These are phyloP conservation scores for Sebastes umbrosus DNA, from an alignment of 2,797 vertebrate genomes.

Conservation along the genomic window DNA sequence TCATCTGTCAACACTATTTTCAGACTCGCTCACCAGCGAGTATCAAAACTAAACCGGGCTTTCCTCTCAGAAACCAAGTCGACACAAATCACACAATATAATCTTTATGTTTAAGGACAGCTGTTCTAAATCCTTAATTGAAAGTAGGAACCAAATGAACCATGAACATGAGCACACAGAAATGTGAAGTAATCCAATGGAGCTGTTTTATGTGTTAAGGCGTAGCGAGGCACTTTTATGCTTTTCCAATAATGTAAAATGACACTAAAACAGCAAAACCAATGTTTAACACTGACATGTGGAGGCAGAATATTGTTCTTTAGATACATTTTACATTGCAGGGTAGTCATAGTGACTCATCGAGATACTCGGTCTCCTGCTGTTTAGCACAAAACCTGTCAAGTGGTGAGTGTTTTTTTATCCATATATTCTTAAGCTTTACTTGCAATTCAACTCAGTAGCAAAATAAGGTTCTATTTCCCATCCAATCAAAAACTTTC, in stretches of 20 bases:
- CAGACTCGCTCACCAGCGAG: conserved; percentile 31
- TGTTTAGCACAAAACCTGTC: conserved; percentile 71
- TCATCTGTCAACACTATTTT: conserved; percentile 65
- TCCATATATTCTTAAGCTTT: conserved; percentile 39
- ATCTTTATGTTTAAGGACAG: conserved; percentile 79
- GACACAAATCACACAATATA: conserved; percentile 73
- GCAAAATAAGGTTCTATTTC: conserved; percentile 13
- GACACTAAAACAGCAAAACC: conserved; percentile 75
- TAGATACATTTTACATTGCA: conserved; percentile 69
- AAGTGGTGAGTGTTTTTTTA: conserved; percentile 32
- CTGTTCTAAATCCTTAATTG: conserved; percentile 79
- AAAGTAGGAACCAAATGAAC: conserved; percentile 72
- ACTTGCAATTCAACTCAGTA: conserved; percentile 32
- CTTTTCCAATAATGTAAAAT: conserved; percentile 76
- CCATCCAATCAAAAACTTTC: conserved; percentile 4
- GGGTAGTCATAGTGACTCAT: conserved; percentile 72
- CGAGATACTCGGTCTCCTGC: conserved; percentile 54
- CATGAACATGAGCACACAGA: conserved; percentile 61
- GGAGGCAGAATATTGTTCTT: conserved; percentile 73
- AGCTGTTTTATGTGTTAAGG: conserved; percentile 58
- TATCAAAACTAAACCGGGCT: conserved; percentile 58
- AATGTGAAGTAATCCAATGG: conserved; percentile 69
- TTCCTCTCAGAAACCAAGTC: conserved; percentile 49
- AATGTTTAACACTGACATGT: conserved; percentile 71
- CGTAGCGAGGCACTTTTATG: conserved; percentile 64